A percentile compares a stretch with the other conserved stretches of the same genome.
These are phyloP conservation scores for Enteromius fasciolatus DNA, from an alignment of 2,797 vertebrate species.

Conservation along the genomic window DNA sequence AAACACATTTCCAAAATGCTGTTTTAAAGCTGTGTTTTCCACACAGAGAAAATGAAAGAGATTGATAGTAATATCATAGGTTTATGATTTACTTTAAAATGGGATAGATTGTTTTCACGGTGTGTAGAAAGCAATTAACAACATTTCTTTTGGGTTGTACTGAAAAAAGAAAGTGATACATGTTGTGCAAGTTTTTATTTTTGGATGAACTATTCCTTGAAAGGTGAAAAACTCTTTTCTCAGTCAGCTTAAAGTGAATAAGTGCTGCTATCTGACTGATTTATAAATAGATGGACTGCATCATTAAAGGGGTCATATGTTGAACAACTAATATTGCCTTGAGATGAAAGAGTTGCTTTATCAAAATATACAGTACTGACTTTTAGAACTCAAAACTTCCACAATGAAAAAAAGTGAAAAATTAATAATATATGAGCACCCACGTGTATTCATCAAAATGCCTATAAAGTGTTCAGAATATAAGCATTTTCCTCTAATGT, in stretches of 20 bases:
- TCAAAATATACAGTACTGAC: background rate
- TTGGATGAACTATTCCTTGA: background rate
- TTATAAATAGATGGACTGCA: constrained; percentile 40
- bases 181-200: background rate
- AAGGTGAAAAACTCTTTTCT: constrained; percentile 10
- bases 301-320: constrained; percentile 51
- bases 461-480: background rate
- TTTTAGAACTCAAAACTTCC: background rate
- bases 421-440: background rate
- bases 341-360: background rate
- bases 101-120: background rate
- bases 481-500: background rate
- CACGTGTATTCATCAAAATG: background rate
- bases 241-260: background rate
- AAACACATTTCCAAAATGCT: background rate
- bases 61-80: background rate
- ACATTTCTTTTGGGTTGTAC: too few species aligned
- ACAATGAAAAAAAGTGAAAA: background rate
- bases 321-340: background rate
- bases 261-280: constrained; percentile 14
- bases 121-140: background rate
- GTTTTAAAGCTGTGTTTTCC: background rate
- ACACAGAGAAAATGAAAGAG: background rate
- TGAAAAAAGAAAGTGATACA: background rate
- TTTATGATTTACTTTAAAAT: background rate